Conservation (phyloP, 2,797 vertebrate genomes). For the Todus mexicanus region DNA sequence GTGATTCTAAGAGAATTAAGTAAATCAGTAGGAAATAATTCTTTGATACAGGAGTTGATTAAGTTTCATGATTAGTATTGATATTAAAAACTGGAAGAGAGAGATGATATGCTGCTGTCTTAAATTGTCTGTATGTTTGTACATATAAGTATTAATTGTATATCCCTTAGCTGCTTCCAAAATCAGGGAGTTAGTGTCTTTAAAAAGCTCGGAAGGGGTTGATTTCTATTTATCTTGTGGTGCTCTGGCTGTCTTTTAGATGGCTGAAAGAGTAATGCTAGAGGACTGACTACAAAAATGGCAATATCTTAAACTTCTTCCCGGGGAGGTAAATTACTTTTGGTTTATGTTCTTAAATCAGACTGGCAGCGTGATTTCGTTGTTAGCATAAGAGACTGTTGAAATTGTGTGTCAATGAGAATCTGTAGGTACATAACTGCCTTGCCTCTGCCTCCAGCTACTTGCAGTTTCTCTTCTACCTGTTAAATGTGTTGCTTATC, state of each 20-base stretch:
- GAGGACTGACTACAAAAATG: neutral
- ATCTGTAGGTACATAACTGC: neutral
- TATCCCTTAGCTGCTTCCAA: neutral
- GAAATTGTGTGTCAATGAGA: neutral
- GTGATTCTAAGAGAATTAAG: too few species aligned
- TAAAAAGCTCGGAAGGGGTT: neutral
- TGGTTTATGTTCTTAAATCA: neutral
- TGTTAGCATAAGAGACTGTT: neutral
- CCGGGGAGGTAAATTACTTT: neutral
- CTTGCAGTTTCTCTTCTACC: neutral
- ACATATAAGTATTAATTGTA: neutral
- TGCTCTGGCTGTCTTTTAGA: neutral
- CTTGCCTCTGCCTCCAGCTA: neutral
- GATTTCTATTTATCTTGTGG: neutral
- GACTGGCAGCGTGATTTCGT: neutral
- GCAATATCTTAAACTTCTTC: neutral
- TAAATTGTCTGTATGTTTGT: neutral
- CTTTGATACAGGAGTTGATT: neutral
- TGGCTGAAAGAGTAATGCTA: neutral
- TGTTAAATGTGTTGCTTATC: slow-evolving; percentile 21
- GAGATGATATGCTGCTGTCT: neutral
- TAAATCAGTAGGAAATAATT: neutral
- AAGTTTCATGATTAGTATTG: neutral
- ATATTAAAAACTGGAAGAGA: neutral
- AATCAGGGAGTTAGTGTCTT: neutral